Base-by-base conservation (phyloP, 2,888 invertebrate species). In the Heliothis peltigera region DNA sequence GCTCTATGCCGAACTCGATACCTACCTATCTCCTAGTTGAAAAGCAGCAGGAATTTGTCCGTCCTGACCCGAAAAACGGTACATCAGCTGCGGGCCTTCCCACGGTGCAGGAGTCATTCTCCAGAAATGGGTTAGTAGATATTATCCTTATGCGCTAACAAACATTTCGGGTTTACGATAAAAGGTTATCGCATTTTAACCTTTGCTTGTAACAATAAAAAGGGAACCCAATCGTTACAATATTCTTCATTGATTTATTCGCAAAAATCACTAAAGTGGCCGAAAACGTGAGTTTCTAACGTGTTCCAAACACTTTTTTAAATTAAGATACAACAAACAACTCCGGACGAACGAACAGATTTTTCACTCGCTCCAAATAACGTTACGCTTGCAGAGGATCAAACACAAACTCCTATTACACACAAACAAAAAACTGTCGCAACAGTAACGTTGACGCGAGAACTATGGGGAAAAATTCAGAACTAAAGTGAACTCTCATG, bases 401-500 rank as follows among this genome's bases (percentile, higher is more conserved):
- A 19, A 15, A 25, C 49, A 32, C 25, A 55, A 39, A 19, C 69
- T 67, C 21, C 57, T 15, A 66, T 43, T 74, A 18, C 35, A 22
- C 15, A 48, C 55, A 67, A 68, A 73, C 67, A 66, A 74, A 65
- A 69, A 77, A 73, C 66, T 62, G 71, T 68, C 68, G 55, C 70
- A 61, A 61, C 64, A 64, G 68, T 72, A 82, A 81, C 60, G 73
- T 73, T 69, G 55, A 72, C 64, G 64, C 58, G 59, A 62, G 69
- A 79, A 77, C 75, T 81, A 74, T 71, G 76, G 72, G 59, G 65
- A 64, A 78, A 70, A 70, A 73, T 75, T 77, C 87, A 84, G 77
- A 79, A 81, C 82, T 75, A 82, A 86, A 89, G 87, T 87, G 84
- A 83, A 87, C 83, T 87, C 83, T 84, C 87, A 65, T 91, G 88